Base-by-base conservation (phyloP, 2,888 invertebrate species). In the Alloplasta piceator region DNA sequence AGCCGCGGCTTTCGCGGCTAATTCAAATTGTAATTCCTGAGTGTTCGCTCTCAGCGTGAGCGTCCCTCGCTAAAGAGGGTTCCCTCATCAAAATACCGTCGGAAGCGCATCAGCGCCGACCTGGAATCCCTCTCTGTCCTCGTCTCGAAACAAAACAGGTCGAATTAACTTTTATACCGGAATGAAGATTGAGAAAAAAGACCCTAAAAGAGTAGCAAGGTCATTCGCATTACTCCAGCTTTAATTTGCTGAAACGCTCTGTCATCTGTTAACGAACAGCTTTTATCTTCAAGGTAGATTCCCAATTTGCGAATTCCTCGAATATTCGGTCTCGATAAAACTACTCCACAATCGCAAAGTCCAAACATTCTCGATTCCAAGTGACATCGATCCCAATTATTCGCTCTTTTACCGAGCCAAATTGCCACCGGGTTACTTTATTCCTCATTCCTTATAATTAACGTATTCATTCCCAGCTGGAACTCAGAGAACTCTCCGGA, bases 21-120 rank as follows among this genome's bases (percentile, higher is more conserved):
- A 92, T 92, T 92, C 90, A 91, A 92, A 92, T 91, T 90, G 90
- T 86, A 88, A 92, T 91, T 89, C 90, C 89, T 75, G 26, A 82
- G 50, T 71, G 84, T 82, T 82, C 84, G 74, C 84, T 78, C 58
- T 71, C 80, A 56, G 70, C 52, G 58, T 66, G 52, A n/a, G n/a
- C n/a, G n/a, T n/a, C 26, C 1, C 26, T 26, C 1, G 26, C 26
- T 26, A 26, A 26, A 26, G 26, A 26, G 26, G 26, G 39, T 78
- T 80, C 87, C 83, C 92, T 91, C 92, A 91, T 91, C 91, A 92
- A 91, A 92, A 92, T 91, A 90, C 91, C 92, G 89, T 84, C 86
- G 86, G 85, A 85, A 12, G 60, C 86, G 83, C 87, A 85, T 86
- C 84, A 26, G 85, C 85, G 85, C 78, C 80, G 67, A 71, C 55